Percentiles rank a stretch among this genome's conserved stretches.
These are phyloP conservation scores for Proterorhinus semilunaris DNA, from an alignment of 2,113 vertebrate genomes.

Conservation along the genomic window DNA sequence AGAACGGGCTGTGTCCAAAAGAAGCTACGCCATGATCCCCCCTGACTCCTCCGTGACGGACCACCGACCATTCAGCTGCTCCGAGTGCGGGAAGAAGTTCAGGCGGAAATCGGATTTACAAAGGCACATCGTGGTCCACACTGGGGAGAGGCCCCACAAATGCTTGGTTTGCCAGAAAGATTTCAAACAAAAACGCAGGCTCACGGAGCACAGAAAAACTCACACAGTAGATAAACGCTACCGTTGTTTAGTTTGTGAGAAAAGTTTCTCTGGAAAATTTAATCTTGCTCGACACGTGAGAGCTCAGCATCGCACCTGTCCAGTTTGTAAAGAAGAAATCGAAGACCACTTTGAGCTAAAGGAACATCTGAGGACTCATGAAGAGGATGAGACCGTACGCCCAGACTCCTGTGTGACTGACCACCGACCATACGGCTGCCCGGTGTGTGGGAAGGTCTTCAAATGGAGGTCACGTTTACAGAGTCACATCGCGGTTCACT, in stretches of 20 bases:
- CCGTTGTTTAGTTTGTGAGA: neutral
- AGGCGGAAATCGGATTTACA: slow-evolving; percentile 3
- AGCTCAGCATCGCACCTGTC: neutral
- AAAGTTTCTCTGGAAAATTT: neutral
- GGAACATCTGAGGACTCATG: neutral
- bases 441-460: neutral
- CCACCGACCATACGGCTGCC: neutral
- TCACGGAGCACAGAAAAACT: neutral
- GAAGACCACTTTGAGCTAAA: neutral
- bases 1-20: no score
- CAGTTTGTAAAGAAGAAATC: neutral
- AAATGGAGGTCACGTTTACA: neutral
- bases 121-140: slow-evolving; percentile 33
- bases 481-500: neutral
- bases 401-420: neutral
- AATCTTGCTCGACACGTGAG: neutral
- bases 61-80: neutral
- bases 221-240: slow-evolving; percentile 1
- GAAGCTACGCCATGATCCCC: no score
- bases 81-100: neutral
- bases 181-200: neutral
- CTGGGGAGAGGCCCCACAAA: neutral
- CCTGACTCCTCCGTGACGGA: no score
- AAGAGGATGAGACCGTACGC: neutral
- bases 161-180: neutral